Evolutionary conservation across 2,113 vertebrate species (phyloP), one percentile per base, ranked within the genome.

Genomic region (Chamaetylas fuelleborni): DNA sequence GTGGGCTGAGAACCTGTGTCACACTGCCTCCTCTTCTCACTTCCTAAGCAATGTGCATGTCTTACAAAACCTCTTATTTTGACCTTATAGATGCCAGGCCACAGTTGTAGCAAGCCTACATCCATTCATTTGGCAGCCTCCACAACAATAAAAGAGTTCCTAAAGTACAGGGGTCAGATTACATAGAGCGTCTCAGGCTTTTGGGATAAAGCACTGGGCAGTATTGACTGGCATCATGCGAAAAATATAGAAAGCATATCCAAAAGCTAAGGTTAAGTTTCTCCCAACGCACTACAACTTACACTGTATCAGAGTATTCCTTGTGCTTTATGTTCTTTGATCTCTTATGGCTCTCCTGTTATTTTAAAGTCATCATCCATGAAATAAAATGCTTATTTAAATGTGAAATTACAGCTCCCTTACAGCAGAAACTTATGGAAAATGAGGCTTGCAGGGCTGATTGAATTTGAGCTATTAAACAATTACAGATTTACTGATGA

Each of bases 401-500:
- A 64, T n/a, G 94, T 71, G 86, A 95, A 95, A 96, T 95, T 66
- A 93, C 56, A 91, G 65, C 81, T 95, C 77, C 31, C 17, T 81
- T 78, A 93, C 15, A 87, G 81, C 74, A 95, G 95, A 88, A 95
- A 95, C 54, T 38, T 90, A 82, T 9, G 53, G 85, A 86, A 88
- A 86, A 86, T 1, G 9, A 86, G 47, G 29, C 33, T 58, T 56
- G 23, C 40, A 81, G 47, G 23, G 42, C 56, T 93, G 95, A 94
- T 40, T 93, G 92, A 97, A 96, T 92, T 71, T 66, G 40, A 94
- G 69, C 72, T 92, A 96, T 87, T 96, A 94, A 96, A 93, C 6
- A 24, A 92, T 94, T 92, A 93, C n/a, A 57, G 90, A 87, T 88
- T 81, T 92, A 88, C n/a, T 93, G 81, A 82, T 74, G 47, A 60